Evolutionary conservation across 37 sponge, comb jelly and placozoan species (phyloP), one percentile per base, ranked within the genome.

Genomic region (Axinella damicornis): DNA sequence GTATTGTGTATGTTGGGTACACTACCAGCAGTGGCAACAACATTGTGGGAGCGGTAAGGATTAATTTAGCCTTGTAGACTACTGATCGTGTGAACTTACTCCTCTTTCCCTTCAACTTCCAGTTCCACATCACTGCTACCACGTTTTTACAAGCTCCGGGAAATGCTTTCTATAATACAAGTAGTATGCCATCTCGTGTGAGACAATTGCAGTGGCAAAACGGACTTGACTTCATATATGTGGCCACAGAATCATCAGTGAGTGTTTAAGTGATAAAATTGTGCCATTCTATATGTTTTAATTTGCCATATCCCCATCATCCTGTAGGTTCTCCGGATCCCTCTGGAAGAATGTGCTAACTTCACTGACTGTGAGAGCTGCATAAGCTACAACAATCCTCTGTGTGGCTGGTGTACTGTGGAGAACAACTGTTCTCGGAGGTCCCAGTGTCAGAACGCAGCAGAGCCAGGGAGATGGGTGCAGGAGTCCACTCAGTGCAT

Each of bases 321-420:
- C n/a, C n/a, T 83, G 21, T 36, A 92, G 89, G 84, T 92, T 6
- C 22, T 77, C 27, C 73, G 59, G 40, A 25, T 87, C 53, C 83
- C 88, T 19, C 20, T 87, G 15, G 92, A 87, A 64, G 74, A 64
- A 60, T 92, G 92, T 53, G 79, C 85, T 57, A 69, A 38, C 35
- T 64, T 56, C 35, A 69, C 67, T 22, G 59, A 82, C 63, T 92
- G 92, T 62, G 40, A 39, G 38, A 39, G 69, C 53, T 92, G 92
- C 65, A 53, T 72, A 27, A 77, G 15, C 40, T 32, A 68, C 40
- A 20, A 24, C 37, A 86, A 89, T 67, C 94, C 94, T 30, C 76
- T 96, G 64, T 96, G 96, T 87, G 96, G 96, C 14, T 96, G 96
- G 96, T 96, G 96, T 83, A 77, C 73, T 33, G 81, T 96, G 58